Evolutionary conservation across 2,888 invertebrate species (phyloP).

Genomic region (Loripinus fragilis): DNA sequence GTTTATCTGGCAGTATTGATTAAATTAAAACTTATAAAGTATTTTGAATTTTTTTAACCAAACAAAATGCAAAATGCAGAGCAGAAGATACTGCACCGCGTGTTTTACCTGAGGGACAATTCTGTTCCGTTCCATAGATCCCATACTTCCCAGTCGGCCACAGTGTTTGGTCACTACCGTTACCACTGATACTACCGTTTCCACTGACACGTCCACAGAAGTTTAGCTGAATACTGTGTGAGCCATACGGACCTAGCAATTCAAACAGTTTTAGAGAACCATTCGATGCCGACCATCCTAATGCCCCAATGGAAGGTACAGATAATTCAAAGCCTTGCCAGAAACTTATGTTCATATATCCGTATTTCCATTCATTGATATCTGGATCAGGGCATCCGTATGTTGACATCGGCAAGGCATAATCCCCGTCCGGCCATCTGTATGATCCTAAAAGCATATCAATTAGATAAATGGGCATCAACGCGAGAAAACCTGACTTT

Average conservation of each 20-base stretch:
- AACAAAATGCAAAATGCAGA: too few relatives aligned
- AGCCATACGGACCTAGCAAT: not conserved
- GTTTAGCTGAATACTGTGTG: not conserved
- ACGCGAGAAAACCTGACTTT: too few relatives aligned
- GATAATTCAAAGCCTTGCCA: not conserved
- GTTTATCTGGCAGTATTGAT: too few relatives aligned
- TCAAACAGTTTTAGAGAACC: not conserved
- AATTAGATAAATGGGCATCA: too few relatives aligned
- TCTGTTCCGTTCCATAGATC: not conserved
- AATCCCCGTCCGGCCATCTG: conserved; percentile 43
- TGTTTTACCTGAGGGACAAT: not conserved
- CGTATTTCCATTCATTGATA: conserved; percentile 31
- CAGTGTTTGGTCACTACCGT: not conserved
- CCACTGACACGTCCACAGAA: not conserved
- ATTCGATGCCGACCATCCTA: not conserved
- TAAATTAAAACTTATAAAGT: too few relatives aligned
- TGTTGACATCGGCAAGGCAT: conserved; percentile 38
- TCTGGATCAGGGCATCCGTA: conserved; percentile 54
- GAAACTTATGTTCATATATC: conserved; percentile 4
- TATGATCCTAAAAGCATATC: not conserved
- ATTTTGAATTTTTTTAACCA: too few relatives aligned
- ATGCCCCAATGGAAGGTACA: not conserved
- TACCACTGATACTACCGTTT: not conserved
- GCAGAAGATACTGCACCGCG: too few relatives aligned
- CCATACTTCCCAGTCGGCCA: not conserved